Conservation (phyloP, 2,113 vertebrate species). For the Otis tarda region DNA sequence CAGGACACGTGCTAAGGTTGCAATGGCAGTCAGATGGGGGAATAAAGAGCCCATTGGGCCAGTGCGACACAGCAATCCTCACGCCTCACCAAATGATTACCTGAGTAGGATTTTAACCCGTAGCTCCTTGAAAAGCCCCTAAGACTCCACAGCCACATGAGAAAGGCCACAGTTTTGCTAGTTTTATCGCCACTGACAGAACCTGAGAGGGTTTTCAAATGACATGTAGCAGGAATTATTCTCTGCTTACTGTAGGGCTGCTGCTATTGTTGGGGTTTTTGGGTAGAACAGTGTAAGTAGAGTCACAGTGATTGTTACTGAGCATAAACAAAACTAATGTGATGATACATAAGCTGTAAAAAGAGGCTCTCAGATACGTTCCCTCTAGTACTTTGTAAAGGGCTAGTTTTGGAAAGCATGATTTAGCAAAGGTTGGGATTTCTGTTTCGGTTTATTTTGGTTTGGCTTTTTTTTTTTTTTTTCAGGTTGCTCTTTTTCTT, state of each 20-base stretch:
- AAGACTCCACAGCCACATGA: neutral
- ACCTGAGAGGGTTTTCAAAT: neutral
- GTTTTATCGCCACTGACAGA: neutral
- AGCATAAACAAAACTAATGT: neutral
- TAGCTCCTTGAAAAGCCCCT: neutral
- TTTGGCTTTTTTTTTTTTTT: neutral
- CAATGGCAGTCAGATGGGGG: neutral
- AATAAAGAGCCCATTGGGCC: neutral
- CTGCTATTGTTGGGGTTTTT: neutral
- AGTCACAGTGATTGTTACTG: neutral
- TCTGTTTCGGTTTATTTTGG: neutral
- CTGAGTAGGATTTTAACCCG: neutral
- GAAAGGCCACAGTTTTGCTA: neutral
- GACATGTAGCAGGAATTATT: neutral
- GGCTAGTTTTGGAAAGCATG: neutral
- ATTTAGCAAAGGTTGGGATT: neutral
- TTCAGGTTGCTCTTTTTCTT: neutral
- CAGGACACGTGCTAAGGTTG: neutral
- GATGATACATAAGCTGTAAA: neutral
- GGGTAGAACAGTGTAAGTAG: neutral
- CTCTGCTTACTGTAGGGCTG: neutral
- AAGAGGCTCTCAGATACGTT: neutral
- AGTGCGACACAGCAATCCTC: neutral
- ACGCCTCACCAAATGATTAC: neutral
- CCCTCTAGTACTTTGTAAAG: neutral